Evolutionary conservation across 2,888 invertebrate genomes (phyloP).

Genomic region (Limnephilus auricula): DNA sequence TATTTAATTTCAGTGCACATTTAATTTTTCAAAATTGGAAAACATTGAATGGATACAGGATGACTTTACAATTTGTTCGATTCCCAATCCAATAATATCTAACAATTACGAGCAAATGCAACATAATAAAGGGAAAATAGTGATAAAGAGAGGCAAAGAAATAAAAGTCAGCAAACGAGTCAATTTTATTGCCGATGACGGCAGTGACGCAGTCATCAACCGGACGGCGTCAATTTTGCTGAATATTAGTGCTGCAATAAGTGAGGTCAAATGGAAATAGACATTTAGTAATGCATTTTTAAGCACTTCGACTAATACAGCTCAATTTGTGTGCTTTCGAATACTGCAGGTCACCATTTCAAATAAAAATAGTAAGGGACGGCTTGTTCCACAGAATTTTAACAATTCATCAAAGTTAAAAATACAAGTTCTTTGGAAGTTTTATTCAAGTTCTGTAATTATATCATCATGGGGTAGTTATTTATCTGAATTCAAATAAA

Average conservation of each 20-base stretch:
- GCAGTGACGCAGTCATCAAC: not conserved
- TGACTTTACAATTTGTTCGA: too few relatives aligned
- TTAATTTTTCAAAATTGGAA: too few relatives aligned
- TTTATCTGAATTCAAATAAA: too few relatives aligned
- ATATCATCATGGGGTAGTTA: too few relatives aligned
- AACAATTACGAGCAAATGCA: not conserved
- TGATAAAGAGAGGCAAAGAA: not conserved
- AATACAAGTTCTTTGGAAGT: too few relatives aligned
- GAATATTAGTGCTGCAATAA: not conserved
- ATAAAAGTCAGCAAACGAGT: not conserved
- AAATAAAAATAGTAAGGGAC: not conserved
- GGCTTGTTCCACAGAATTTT: too few relatives aligned
- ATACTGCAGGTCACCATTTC: not conserved
- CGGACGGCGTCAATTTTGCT: not conserved
- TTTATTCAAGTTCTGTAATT: too few relatives aligned
- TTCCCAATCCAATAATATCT: not conserved
- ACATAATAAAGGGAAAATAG: not conserved
- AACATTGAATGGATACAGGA: too few relatives aligned
- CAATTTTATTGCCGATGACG: not conserved
- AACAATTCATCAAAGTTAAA: too few relatives aligned
- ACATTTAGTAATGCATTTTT: not conserved
- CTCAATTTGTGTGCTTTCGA: not conserved
- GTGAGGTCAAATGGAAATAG: not conserved
- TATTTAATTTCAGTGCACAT: too few relatives aligned
- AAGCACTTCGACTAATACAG: not conserved